Conservation (phyloP, 2,797 vertebrate genomes). For the Thripadectes ignobilis region DNA sequence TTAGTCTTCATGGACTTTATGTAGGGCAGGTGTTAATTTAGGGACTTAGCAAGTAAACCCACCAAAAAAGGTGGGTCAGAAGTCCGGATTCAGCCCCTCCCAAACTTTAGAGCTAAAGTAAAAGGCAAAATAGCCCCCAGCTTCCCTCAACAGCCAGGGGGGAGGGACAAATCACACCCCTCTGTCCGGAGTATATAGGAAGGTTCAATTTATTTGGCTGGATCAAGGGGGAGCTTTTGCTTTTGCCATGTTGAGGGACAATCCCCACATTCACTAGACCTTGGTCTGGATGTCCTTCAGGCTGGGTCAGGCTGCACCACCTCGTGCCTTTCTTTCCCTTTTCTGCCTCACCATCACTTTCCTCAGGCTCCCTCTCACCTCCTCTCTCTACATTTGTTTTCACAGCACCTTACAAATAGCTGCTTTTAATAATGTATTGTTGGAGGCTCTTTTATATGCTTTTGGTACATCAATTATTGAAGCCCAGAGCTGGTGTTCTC, state of each 20-base stretch:
- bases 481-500: background rate
- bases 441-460: constrained; percentile 12
- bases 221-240: background rate
- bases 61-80: background rate
- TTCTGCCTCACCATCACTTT: background rate
- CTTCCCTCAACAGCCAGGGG: background rate
- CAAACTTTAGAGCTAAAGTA: background rate
- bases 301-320: background rate
- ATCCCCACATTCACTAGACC: too few species aligned
- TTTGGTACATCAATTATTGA: constrained; percentile 67
- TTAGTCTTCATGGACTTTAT: background rate
- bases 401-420: constrained; percentile 55
- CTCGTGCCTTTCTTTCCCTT: background rate
- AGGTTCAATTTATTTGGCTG: background rate
- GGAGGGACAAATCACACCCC: background rate
- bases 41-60: background rate
- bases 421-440: constrained; percentile 61
- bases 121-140: background rate
- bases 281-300: background rate
- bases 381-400: constrained; percentile 34
- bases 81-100: background rate
- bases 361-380: background rate
- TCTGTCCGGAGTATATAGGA: background rate
- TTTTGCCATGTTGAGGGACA: background rate
- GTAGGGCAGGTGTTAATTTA: rapidly evolving